phyloP scores from a whole-genome alignment of 2,888 invertebrate genomes.

The Drosophila histrio region DNA sequence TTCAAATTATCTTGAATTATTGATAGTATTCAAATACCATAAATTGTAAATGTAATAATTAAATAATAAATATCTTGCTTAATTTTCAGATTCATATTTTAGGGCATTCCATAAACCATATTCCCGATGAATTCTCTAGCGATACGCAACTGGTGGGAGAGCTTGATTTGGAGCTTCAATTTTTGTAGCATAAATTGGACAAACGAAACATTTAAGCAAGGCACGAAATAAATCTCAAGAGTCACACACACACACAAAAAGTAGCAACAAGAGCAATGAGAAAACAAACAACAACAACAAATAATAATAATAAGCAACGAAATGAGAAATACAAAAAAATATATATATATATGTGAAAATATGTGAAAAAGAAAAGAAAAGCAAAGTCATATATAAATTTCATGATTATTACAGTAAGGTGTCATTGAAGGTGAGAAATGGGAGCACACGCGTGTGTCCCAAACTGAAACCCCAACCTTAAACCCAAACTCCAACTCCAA shows the following conservation, averaged over 20 bases:
- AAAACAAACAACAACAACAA: slow-evolving; percentile 27
- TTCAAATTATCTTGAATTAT: too few species aligned
- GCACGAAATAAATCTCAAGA: slow-evolving; percentile 64
- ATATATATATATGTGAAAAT: slow-evolving; percentile 32
- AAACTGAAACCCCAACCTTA: slow-evolving; percentile 3
- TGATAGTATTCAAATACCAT: too few species aligned
- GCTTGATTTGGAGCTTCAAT: slow-evolving; percentile 14
- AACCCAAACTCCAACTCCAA: slow-evolving; percentile 1
- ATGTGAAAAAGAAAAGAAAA: slow-evolving; percentile 34
- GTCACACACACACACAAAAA: slow-evolving; percentile 33
- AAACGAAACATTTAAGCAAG: slow-evolving; percentile 52
- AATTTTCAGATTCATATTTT: neutral
- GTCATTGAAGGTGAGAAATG: slow-evolving; percentile 78
- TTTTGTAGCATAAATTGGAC: slow-evolving; percentile 44
- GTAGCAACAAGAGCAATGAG: slow-evolving; percentile 8
- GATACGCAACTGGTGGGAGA: slow-evolving; percentile 19
- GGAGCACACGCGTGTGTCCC: slow-evolving; percentile 65
- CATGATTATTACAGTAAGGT: slow-evolving; percentile 66
- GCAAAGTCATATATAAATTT: slow-evolving; percentile 52
- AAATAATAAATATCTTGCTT: neutral
- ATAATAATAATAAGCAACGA: slow-evolving; percentile 33
- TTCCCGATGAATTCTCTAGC: neutral
- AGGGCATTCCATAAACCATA: slow-evolving; percentile 30
- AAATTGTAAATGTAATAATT: neutral
- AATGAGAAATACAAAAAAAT: slow-evolving; percentile 22